phyloP scores from a whole-genome alignment of 2,797 vertebrate species.

The Carduelis carduelis region DNA sequence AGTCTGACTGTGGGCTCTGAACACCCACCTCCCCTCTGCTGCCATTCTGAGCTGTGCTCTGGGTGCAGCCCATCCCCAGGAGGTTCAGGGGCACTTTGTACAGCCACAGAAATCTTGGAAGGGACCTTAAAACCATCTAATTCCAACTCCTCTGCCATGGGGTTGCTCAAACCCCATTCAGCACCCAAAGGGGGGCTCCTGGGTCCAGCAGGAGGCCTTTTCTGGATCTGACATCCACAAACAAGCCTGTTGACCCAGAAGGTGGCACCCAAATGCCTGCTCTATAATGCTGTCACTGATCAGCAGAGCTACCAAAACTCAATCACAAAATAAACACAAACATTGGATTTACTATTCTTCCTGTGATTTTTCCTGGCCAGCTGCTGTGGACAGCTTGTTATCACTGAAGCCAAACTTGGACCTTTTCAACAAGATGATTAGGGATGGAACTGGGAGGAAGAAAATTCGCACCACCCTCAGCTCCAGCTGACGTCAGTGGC shows the following conservation, averaged over 20 bases:
- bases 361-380: background rate
- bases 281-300: fast-evolving
- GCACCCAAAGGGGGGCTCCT: background rate
- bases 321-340: background rate
- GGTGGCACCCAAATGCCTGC: background rate
- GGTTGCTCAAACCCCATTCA: background rate
- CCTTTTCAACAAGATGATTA: background rate
- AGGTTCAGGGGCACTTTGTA: background rate
- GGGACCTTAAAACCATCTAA: background rate
- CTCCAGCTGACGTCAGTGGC: background rate
- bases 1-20: background rate
- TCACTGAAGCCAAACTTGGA: background rate
- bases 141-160: background rate
- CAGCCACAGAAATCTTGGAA: background rate
- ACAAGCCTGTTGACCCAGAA: background rate
- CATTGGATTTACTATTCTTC: background rate
- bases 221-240: background rate
- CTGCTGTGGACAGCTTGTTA: background rate
- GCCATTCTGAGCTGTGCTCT: background rate
- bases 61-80: background rate
- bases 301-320: background rate
- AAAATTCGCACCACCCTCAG: background rate
- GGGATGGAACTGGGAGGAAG: background rate
- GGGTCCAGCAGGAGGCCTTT: background rate
- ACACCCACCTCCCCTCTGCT: background rate